Base-by-base conservation (phyloP, 1,140 invertebrate species). In the Zaprionus ornatus region DNA sequence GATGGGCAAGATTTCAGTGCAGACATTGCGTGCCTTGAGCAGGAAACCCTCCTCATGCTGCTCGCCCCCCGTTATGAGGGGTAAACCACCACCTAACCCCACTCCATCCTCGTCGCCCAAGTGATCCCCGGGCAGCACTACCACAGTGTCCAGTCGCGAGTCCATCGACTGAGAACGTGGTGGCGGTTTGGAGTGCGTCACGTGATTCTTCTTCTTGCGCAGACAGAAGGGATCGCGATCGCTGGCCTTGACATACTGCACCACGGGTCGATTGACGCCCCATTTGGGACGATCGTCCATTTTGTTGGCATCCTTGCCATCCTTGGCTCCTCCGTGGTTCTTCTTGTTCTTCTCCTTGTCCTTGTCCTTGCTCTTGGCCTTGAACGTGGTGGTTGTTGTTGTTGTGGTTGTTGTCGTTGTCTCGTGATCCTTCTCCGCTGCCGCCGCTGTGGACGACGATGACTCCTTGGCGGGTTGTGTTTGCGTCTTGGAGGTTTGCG, bases 191-290 rank as follows among this genome's bases (percentile, higher is more conserved):
- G 59, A 59, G 6, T 74, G 82, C 7, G 68, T 63, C 4, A 63
- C 74, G 12, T 92, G 84, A 54, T 82, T 83, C 60, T 92, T 92
- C 69, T 91, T 91, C 27, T 92, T 92, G 27, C 92, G 79, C 66
- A 92, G 70, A 19, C 88, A 95, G 73, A 95, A 93, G 0, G 95
- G 95, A 92, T 96, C 95, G 71, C 95, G 95, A 80, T 96, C 95
- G 74, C 95, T 96, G 83, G 96, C 95, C 64, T 95, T 96, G 15
- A 95, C 92, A 75, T 96, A 96, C 61, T 95, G 94, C 5, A 94
- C 95, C 12, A 94, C 94, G 15, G 95, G 95, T 23, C 95, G 93
- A 82, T 95, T 95, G 3, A 94, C 94, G 10, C 94, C 94, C 95
- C 95, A 95, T 79, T 95, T 95, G 0, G 95, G 95, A 5, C 94